Evolutionary conservation across 2,888 invertebrate species (phyloP).

Genomic region (Heteromurus nitidus): DNA sequence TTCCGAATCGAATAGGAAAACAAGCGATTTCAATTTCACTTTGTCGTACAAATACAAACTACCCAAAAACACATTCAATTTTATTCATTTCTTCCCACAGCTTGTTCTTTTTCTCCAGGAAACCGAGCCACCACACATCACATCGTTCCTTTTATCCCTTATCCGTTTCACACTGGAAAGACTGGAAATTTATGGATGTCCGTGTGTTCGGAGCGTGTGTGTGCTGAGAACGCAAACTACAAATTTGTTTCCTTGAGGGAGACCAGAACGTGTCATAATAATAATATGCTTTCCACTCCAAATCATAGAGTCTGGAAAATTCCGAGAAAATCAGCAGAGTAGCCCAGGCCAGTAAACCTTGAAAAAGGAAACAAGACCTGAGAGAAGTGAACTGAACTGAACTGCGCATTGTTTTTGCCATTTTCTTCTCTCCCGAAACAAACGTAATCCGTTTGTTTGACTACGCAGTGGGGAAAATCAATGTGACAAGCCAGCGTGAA

Average conservation of each 20-base stretch:
- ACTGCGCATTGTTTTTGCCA: conserved; percentile 4
- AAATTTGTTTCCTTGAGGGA: conserved; percentile 24
- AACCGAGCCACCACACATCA: background rate
- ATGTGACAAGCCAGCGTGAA: conserved; percentile 46
- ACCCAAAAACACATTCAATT: conserved; percentile 36
- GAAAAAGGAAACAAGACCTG: background rate
- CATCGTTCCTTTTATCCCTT: background rate
- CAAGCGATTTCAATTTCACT: too few species aligned
- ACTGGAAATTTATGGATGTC: too few species aligned
- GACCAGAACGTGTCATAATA: conserved; percentile 41
- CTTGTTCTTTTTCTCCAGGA: background rate
- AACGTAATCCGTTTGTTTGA: too few species aligned
- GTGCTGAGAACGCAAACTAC: conserved; percentile 38
- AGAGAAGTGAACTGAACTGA: conserved; percentile 8
- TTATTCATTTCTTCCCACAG: background rate
- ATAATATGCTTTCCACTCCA: conserved; percentile 20
- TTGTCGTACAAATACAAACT: conserved; percentile 4
- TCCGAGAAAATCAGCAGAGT: background rate
- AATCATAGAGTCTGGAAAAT: conserved; percentile 6
- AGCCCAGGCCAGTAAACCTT: background rate
- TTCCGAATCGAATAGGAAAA: conserved; percentile 46
- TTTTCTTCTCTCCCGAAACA: conserved; percentile 7
- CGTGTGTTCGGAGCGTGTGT: too few species aligned
- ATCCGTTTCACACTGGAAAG: too few species aligned
- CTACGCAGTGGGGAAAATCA: conserved; percentile 16